Evolutionary conservation across 2,888 invertebrate species (phyloP).

Genomic region (Caenorhabditis wallacei): DNA sequence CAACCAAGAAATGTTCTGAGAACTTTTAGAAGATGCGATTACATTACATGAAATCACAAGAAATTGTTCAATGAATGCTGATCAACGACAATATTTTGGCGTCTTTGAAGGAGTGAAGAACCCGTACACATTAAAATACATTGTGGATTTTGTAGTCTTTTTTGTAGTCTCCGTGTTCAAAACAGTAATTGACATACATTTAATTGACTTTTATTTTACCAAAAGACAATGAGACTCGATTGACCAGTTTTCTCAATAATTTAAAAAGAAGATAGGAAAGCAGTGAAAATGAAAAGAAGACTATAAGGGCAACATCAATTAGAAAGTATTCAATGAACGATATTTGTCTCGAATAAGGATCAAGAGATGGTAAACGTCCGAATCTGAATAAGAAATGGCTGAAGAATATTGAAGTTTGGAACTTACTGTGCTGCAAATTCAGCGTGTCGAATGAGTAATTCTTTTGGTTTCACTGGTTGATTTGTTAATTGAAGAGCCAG

Average conservation of each 20-base stretch:
- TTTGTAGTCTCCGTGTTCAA: neutral
- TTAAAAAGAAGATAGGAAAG: neutral
- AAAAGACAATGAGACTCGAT: neutral
- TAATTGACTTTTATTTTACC: neutral
- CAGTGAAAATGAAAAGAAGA: neutral
- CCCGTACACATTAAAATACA: neutral
- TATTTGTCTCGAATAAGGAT: conserved; percentile 25
- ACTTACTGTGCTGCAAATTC: conserved; percentile 64
- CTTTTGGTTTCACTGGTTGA: conserved; percentile 55
- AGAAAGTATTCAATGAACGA: conserved; percentile 36
- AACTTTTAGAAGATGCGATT: no score
- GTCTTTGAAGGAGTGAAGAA: neutral
- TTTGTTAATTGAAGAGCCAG: conserved; percentile 36
- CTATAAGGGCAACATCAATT: conserved; percentile 27
- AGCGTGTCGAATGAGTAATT: conserved; percentile 53
- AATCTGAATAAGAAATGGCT: no score
- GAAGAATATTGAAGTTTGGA: neutral
- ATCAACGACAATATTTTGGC: no score
- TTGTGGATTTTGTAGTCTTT: neutral
- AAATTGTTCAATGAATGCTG: no score
- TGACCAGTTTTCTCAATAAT: neutral
- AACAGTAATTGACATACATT: neutral
- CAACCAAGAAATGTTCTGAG: no score
- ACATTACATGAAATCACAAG: no score
- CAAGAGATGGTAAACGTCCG: conserved; percentile 17